Evolutionary conservation across 1,140 invertebrate genomes (phyloP), one percentile per base, ranked within the genome.

Genomic region (Lerema accius): DNA sequence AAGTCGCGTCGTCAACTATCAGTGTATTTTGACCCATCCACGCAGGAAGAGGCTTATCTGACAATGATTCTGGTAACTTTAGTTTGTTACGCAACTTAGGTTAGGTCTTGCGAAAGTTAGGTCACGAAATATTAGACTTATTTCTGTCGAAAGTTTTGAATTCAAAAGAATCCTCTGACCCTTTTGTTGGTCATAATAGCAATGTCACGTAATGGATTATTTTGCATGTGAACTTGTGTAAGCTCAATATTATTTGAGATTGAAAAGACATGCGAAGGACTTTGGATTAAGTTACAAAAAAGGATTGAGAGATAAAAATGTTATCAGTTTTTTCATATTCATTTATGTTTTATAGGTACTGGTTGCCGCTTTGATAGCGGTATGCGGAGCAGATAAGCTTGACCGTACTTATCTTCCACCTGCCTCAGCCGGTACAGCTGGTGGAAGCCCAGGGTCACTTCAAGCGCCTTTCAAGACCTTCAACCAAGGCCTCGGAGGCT

Each of bases 381-480:
- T 76, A 26, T 80, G 84, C 48, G 51, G 73, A 17, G 78, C 86
- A 60, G 90, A 91, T 35, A 91, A 93, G 59, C 78, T 94, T 26
- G 93, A 94, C 53, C 92, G 91, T 35, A 91, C 86, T 2, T 94
- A 94, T 68, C 84, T 94, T 6, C 93, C 93, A 17, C 94, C 93
- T 7, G 78, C 91, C 37, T 86, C 90, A 16, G 93, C 93, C 0
- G 85, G 81, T 46, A 82, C 83, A 23, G 91, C 91, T 32, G 92
- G 91, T 11, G 92, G 93, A 10, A 78, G 46, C 10, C 61, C 72
- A 28, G 78, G 71, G 0, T 70, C 71, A n/a, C 65, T 88, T n/a
- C 73, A 82, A 67, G 50, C 71, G 17, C 79, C 83, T 10, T 67
- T 76, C 11, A 69, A 62, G 40, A 70, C 65, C n/a, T 71, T 58